Base-by-base conservation (phyloP, 2,888 invertebrate genomes). In the Rhamnusium bicolor region DNA sequence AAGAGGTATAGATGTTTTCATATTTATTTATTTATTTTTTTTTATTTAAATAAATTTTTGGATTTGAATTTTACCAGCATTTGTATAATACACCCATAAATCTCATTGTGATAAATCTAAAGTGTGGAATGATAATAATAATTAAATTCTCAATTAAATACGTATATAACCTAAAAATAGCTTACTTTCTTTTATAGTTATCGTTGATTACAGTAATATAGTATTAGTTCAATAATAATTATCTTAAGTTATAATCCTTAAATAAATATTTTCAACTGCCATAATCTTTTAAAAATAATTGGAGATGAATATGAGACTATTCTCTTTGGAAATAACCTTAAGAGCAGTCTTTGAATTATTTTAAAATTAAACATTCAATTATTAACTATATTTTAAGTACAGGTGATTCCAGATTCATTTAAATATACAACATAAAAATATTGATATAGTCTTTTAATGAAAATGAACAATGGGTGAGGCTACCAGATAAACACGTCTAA, bases 231-330 rank as follows among this genome's bases (percentile, higher is more conserved):
- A 24, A 56, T 14, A 27, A 2, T 27, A 27, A 16, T 51, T 51
- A 51, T 56, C 54, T n/a, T 56, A 56, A 24, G 14, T n/a, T 24
- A 27, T 56, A 56, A 56, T 56, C 54, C 54, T n/a, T 56, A 27
- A 27, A n/a, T 27, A 27, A 56, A 56, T 56, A 56, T 56, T 56
- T 56, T 24, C n/a, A 27, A 27, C 54, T 24, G 24, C 2, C 14
- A n/a, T 56, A 27, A 56, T 56, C 54, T 56, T 27, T 56, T 14
- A 56, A 24, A 12, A 54, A 54, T 14, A 54, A 27, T 54, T n/a
- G 27, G 6, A 21, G 24, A 8, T 1, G 54, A 56, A n/a, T 40
- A 4, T 4, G n/a, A 56, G n/a, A 56, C n/a, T 56, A 56, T 6
- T 24, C n/a, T n/a, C n/a, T n/a, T n/a, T n/a, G n/a, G n/a, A n/a